Evolutionary conservation across 2,888 invertebrate species (phyloP).

Genomic region (Caprella mutica): DNA sequence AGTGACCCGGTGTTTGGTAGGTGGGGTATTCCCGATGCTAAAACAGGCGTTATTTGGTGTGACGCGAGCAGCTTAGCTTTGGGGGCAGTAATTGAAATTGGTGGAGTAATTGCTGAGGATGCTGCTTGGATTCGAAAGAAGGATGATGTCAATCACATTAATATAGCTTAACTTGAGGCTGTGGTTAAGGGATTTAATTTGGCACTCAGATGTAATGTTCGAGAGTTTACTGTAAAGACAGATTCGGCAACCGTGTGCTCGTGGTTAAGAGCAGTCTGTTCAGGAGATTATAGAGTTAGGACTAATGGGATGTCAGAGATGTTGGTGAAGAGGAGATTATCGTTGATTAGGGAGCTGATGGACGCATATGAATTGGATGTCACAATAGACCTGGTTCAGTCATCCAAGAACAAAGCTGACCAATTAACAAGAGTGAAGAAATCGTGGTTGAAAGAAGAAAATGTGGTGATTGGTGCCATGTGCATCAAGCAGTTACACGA

Average conservation of each 20-base stretch:
- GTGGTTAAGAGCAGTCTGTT: too few species aligned
- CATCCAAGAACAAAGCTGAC: too few species aligned
- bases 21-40: not conserved
- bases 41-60: not conserved
- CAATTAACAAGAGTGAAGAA: too few species aligned
- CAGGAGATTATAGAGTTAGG: too few species aligned
- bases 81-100: not conserved
- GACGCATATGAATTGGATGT: too few species aligned
- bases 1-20: not conserved
- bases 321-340: too few species aligned
- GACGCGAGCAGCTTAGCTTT: not conserved
- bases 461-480: too few species aligned
- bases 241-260: not conserved
- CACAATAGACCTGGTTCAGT: too few species aligned
- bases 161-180: not conserved
- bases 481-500: too few species aligned
- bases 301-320: too few species aligned
- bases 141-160: not conserved
- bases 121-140: not conserved
- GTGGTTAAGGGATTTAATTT: conserved; percentile 2
- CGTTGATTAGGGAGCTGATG: too few species aligned
- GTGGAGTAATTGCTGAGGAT: not conserved
- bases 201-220: not conserved
- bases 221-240: not conserved
- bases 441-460: too few species aligned